Base-by-base conservation (phyloP, 1,140 invertebrate genomes). In the Pseudomyrmex gracilis region DNA sequence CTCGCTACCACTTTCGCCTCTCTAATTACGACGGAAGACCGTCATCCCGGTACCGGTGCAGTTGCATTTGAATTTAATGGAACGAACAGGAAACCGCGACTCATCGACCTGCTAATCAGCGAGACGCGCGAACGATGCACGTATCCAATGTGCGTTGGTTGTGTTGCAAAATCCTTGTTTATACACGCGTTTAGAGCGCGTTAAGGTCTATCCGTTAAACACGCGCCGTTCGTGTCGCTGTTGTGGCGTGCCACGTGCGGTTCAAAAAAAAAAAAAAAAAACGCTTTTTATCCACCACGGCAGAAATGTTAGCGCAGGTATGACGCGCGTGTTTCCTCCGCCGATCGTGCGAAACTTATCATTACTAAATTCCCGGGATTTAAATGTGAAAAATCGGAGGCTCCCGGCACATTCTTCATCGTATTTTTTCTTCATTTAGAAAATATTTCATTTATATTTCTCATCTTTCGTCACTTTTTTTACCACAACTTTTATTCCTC, bases 11-110 rank as follows among this genome's bases (percentile, higher is more conserved):
- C 87, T 88, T 88, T 88, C 87, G 84, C 87, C 78, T 88, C 86
- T 88, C 78, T 83, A 85, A 89, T 89, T 88, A 84, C 84, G 68
- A 55, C 86, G 73, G 87, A 83, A 78, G 86, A 85, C 67, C 82
- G 61, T 68, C 73, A 77, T 84, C 73, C 57, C n/a, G n/a, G 64
- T 61, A 45, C 15, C 43, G 34, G 9, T 24, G 34, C 55, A 20
- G 2, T 66, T 24, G 43, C 74, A 76, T 87, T 67, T 57, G 60
- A 73, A 73, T 87, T 76, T 70, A 85, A 83, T 63, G 13, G 55
- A 45, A 82, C 74, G 22, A 73, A 58, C 68, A 80, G 78, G 68
- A 89, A 88, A 85, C 49, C 67, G 68, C 58, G 34, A 70, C 45
- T 73, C 53, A 70, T 82, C 61, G 78, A 85, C 88, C 88, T 55